Conservation (phyloP, 1,140 invertebrate genomes). For the Acromyrmex charruanus region DNA sequence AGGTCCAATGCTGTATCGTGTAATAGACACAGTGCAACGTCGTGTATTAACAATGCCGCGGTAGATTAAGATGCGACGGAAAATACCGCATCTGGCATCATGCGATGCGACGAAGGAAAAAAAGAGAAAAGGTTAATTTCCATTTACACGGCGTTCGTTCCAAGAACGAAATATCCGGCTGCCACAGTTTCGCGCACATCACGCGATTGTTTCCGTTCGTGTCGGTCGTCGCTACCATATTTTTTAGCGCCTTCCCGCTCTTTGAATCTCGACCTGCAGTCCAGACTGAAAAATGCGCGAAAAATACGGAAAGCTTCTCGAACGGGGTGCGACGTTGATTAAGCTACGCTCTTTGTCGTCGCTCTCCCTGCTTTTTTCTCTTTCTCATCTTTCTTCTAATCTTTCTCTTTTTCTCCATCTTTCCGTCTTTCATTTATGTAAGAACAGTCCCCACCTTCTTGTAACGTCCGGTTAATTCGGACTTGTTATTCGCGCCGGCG, state of each 20-base stretch:
- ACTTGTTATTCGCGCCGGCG: constrained; percentile 52
- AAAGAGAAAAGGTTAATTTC: constrained; percentile 47
- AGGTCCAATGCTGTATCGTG: neutral
- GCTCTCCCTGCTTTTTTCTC: neutral
- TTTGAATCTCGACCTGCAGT: constrained; percentile 23
- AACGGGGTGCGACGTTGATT: constrained; percentile 27
- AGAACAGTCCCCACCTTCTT: neutral
- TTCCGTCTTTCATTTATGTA: constrained; percentile 20
- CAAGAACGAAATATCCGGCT: constrained; percentile 44
- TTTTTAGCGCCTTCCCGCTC: constrained; percentile 8
- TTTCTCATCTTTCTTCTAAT: constrained; percentile 6
- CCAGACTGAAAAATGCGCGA: constrained; percentile 23
- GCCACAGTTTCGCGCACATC: constrained; percentile 54
- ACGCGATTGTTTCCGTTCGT: constrained; percentile 58
- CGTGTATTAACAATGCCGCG: constrained; percentile 16
- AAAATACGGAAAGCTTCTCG: constrained; percentile 13
- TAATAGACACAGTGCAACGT: neutral
- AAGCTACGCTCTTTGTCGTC: constrained; percentile 16
- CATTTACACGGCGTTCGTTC: constrained; percentile 52
- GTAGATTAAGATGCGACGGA: constrained; percentile 55
- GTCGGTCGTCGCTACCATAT: neutral
- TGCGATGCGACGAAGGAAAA: constrained; percentile 25
- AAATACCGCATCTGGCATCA: constrained; percentile 46
- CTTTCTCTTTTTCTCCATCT: neutral
- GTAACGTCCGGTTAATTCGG: constrained; percentile 60